Conservation (phyloP, 2,888 invertebrate species). For the Iphiclides podalirius region DNA sequence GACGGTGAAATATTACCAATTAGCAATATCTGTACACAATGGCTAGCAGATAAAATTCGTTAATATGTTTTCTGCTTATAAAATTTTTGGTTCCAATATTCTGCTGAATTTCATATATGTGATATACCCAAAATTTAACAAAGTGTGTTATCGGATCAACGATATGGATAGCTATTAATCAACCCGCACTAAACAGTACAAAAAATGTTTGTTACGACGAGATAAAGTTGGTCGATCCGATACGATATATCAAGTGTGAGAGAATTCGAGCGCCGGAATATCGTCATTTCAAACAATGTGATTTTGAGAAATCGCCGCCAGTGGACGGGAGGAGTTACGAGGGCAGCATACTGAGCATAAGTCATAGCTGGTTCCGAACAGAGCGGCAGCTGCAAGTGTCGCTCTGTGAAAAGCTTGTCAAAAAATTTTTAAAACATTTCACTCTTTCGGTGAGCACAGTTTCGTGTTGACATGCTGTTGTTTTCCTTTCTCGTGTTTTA, state of each 20-base stretch:
- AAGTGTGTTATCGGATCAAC: not conserved
- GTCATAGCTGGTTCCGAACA: constrained; percentile 4
- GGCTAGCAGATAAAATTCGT: too few relatives aligned
- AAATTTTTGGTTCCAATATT: too few relatives aligned
- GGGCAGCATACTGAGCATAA: constrained; percentile 14
- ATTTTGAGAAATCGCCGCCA: constrained; percentile 17
- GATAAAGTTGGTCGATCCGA: not conserved
- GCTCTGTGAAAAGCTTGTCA: not conserved
- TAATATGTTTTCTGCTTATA: too few relatives aligned
- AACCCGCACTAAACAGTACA: not conserved
- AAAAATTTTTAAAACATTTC: not conserved
- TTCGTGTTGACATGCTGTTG: not conserved
- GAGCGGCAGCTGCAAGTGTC: not conserved
- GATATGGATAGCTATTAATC: not conserved
- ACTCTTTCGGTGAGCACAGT: not conserved
- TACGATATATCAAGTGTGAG: constrained; percentile 3
- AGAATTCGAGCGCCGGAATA: constrained; percentile 4
- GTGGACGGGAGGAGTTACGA: constrained; percentile 12
- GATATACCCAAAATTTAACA: too few relatives aligned
- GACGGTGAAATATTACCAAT: too few relatives aligned
- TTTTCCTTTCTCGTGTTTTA: not conserved
- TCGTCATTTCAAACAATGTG: constrained; percentile 16
- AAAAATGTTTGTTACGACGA: not conserved
- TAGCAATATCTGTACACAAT: too few relatives aligned
- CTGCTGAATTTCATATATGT: too few relatives aligned